Conservation (phyloP, 2,113 vertebrate species). For the Ictalurus punctatus region DNA sequence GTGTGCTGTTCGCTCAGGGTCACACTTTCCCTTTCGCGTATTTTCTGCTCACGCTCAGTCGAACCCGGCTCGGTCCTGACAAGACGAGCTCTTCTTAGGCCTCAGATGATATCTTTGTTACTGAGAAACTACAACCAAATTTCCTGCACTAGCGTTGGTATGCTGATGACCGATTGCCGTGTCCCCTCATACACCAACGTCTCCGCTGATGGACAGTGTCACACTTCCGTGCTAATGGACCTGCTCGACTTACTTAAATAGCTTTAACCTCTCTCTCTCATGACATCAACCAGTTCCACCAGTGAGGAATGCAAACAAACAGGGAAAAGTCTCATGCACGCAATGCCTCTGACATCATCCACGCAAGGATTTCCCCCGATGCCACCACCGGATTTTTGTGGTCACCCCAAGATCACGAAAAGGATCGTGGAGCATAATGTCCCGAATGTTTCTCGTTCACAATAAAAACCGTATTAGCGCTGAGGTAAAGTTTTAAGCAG, state of each 20-base stretch:
- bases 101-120: neutral
- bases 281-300: constrained; percentile 24
- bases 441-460: neutral
- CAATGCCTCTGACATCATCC: constrained; percentile 5
- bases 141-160: neutral
- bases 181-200: neutral
- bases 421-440: neutral
- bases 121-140: neutral
- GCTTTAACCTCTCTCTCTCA: constrained; percentile 15
- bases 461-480: neutral
- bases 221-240: constrained; percentile 26
- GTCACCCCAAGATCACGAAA: neutral
- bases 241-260: constrained; percentile 23
- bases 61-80: neutral
- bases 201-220: constrained; percentile 20
- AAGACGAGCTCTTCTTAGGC: neutral
- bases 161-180: neutral
- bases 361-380: neutral
- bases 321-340: neutral
- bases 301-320: constrained; percentile 35
- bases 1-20: neutral
- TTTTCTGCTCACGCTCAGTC: neutral
- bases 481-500: neutral
- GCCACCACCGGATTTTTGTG: neutral
- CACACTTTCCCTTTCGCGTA: neutral